These are phyloP conservation scores for Harpagifer antarcticus DNA, from an alignment of 2,797 vertebrate species.

Conservation along the genomic window DNA sequence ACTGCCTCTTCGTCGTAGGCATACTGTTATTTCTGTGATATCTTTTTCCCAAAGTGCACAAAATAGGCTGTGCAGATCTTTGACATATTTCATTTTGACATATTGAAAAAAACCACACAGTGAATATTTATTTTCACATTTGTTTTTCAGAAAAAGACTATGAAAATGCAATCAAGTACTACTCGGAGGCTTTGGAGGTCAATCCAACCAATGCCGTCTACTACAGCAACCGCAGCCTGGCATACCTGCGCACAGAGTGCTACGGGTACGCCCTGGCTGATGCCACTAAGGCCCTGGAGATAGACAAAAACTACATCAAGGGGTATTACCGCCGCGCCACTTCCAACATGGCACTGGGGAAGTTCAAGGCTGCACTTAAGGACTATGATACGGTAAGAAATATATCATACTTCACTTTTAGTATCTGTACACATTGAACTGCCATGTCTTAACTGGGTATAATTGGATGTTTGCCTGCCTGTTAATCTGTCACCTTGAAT, in stretches of 20 bases:
- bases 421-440: background rate
- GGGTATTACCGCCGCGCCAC: conserved; percentile 95
- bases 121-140: conserved; percentile 5
- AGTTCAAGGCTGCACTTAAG: conserved; percentile 94
- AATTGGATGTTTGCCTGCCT: background rate
- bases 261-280: conserved; percentile 95
- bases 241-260: conserved; percentile 96
- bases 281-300: conserved; percentile 91
- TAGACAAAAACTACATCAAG: conserved; percentile 95
- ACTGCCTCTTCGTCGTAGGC: too few species aligned
- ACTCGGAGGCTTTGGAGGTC: conserved; percentile 92
- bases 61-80: background rate
- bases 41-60: background rate
- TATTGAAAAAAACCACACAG: background rate
- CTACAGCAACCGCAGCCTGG: conserved; percentile 96
- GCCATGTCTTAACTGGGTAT: background rate
- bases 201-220: conserved; percentile 92
- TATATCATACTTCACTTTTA: background rate
- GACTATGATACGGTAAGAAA: conserved; percentile 94
- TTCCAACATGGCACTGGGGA: conserved; percentile 97
- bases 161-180: conserved; percentile 94
- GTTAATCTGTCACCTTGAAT: conserved; percentile 27
- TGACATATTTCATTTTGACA: background rate
- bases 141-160: conserved; percentile 92
- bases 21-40: too few species aligned